Percentiles rank a stretch among this genome's conserved stretches.
Evolutionary conservation across 1,140 invertebrate genomes (phyloP).

Genomic region (Ladona fulva): DNA sequence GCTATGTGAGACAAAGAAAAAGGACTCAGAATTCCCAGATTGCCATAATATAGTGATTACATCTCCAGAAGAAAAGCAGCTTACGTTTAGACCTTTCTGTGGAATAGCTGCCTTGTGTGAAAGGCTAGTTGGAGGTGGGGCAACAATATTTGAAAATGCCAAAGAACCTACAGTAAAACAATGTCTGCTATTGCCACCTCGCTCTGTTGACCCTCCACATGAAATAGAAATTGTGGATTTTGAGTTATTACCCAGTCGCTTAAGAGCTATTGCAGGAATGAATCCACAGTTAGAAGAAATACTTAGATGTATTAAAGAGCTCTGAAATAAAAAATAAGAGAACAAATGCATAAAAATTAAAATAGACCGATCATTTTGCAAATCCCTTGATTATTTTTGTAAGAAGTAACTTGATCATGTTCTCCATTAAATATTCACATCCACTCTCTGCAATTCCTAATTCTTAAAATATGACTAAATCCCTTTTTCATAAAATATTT

Average conservation of each 20-base stretch:
- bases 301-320: not conserved
- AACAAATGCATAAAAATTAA: too few species aligned
- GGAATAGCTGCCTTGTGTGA: constrained; percentile 13
- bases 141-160: not conserved
- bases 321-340: not conserved
- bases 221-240: not conserved
- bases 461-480: too few species aligned
- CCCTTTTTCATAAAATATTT: too few species aligned
- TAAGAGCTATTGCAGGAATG: not conserved
- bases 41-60: too few species aligned
- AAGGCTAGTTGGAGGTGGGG: not conserved
- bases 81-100: not conserved
- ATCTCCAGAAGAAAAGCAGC: not conserved
- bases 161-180: not conserved
- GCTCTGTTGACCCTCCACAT: not conserved
- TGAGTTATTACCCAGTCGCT: not conserved
- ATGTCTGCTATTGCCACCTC: not conserved
- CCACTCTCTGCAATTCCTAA: too few species aligned
- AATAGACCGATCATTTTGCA: too few species aligned
- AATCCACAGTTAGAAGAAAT: not conserved
- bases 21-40: too few species aligned
- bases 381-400: too few species aligned
- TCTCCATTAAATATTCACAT: too few species aligned
- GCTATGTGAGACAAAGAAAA: not conserved
- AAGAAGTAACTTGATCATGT: too few species aligned